Percentiles rank a stretch among this genome's conserved stretches.
Conservation (phyloP, 1,140 invertebrate species). For the Lepidostoma basale region DNA sequence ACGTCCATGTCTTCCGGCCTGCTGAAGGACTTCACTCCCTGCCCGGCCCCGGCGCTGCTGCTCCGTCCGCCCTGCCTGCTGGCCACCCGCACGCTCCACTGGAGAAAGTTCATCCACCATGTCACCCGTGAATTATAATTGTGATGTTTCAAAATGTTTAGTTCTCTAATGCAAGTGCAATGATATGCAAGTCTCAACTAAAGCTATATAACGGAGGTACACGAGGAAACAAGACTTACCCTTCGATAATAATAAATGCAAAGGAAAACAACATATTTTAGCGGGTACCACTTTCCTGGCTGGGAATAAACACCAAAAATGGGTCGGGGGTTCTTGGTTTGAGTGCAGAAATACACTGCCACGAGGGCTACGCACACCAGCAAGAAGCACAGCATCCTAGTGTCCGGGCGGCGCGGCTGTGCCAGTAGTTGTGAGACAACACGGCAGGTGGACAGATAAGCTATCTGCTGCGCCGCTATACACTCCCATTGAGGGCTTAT, state of each 20-base stretch:
- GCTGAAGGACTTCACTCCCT: conserved; percentile 56
- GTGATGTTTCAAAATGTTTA: neutral
- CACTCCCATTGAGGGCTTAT: conserved; percentile 17
- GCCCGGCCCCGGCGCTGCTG: conserved; percentile 48
- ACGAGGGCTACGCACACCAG: neutral
- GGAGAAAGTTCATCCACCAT: neutral
- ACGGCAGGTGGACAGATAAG: neutral
- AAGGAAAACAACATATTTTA: conserved; percentile 66
- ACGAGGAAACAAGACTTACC: too few relatives aligned
- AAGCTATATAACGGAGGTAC: neutral
- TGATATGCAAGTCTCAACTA: neutral
- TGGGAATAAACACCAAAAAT: conserved; percentile 66
- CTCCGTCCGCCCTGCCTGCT: neutral
- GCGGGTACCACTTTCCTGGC: conserved; percentile 67
- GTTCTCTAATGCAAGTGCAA: neutral
- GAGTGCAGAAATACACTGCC: conserved; percentile 2
- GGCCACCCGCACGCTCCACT: neutral
- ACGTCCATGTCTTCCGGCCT: conserved; percentile 63
- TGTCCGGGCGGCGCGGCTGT: neutral
- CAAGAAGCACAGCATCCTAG: neutral
- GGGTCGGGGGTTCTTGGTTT: conserved; percentile 54
- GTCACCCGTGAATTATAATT: neutral
- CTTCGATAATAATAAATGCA: conserved; percentile 62
- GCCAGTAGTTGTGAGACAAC: neutral
- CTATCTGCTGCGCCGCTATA: neutral